phyloP scores from a whole-genome alignment of 2,113 vertebrate species.

The Micromys minutus region DNA sequence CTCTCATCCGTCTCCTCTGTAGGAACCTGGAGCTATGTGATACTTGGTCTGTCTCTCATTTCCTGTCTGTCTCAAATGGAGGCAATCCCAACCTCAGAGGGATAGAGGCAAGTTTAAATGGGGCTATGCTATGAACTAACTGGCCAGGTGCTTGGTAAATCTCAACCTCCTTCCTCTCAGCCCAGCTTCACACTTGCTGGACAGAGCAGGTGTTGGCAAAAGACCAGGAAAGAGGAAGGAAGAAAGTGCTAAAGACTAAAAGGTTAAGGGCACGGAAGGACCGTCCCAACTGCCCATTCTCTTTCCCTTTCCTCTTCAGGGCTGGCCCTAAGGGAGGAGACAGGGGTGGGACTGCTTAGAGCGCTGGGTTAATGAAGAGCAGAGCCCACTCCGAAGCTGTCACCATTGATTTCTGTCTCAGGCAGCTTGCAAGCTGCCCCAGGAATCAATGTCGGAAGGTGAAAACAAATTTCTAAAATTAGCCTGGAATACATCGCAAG shows the following conservation, averaged over 20 bases:
- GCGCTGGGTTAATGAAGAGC: slow-evolving; percentile 68
- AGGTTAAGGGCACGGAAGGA: not conserved
- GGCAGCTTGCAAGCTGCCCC: slow-evolving; percentile 75
- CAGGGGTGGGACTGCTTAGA: not conserved
- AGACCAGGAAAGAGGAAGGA: not conserved
- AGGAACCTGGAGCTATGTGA: not conserved
- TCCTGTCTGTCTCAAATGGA: not conserved
- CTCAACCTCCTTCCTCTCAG: not conserved
- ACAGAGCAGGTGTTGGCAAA: not conserved
- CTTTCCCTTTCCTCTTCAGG: not conserved
- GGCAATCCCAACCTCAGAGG: not conserved
- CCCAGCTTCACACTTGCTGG: not conserved
- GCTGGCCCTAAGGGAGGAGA: slow-evolving; percentile 54
- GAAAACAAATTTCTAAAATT: slow-evolving; percentile 83
- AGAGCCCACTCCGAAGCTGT: slow-evolving; percentile 60
- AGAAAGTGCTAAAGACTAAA: not conserved
- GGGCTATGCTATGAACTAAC: not conserved
- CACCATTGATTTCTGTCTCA: slow-evolving; percentile 77
- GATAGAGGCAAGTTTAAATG: not conserved
- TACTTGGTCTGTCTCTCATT: not conserved
- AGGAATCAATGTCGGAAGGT: slow-evolving; percentile 80
- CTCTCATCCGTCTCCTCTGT: not conserved
- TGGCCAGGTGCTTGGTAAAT: not conserved
- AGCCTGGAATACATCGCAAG: slow-evolving; percentile 70
- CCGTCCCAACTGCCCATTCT: not conserved